These are phyloP conservation scores for Agrilus mali DNA, from an alignment of 2,888 invertebrate genomes.

Conservation along the genomic window DNA sequence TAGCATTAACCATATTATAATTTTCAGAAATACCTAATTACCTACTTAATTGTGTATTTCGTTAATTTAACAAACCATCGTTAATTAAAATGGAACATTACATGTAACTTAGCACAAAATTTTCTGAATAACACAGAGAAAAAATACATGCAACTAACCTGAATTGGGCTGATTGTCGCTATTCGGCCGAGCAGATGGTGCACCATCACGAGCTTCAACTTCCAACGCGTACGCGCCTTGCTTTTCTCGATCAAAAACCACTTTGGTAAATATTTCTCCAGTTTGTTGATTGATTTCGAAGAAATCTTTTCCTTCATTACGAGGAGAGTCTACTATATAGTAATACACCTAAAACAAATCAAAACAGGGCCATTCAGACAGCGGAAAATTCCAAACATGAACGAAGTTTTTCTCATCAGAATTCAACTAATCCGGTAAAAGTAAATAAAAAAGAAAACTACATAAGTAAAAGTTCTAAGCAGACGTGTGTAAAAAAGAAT, in stretches of 20 bases:
- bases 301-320: slow-evolving; percentile 88
- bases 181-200: slow-evolving; percentile 90
- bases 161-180: slow-evolving; percentile 90
- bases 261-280: slow-evolving; percentile 90
- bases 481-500: too few species aligned
- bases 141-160: slow-evolving; percentile 47
- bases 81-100: too few species aligned
- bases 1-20: too few species aligned
- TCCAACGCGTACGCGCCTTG: slow-evolving; percentile 95
- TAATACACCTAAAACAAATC: slow-evolving; percentile 66
- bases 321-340: slow-evolving; percentile 80
- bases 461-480: too few species aligned
- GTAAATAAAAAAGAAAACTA: too few species aligned
- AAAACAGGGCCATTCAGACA: not conserved
- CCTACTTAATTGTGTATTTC: too few species aligned
- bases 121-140: slow-evolving; percentile 3
- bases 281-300: slow-evolving; percentile 94
- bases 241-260: slow-evolving; percentile 95
- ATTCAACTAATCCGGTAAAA: too few species aligned
- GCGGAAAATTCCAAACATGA: not conserved
- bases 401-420: too few species aligned
- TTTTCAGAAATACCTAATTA: too few species aligned
- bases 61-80: too few species aligned
- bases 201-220: slow-evolving; percentile 93
- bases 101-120: too few species aligned